Base-by-base conservation (phyloP, 2,113 vertebrate genomes). In the Leptodactylus fuscus region DNA sequence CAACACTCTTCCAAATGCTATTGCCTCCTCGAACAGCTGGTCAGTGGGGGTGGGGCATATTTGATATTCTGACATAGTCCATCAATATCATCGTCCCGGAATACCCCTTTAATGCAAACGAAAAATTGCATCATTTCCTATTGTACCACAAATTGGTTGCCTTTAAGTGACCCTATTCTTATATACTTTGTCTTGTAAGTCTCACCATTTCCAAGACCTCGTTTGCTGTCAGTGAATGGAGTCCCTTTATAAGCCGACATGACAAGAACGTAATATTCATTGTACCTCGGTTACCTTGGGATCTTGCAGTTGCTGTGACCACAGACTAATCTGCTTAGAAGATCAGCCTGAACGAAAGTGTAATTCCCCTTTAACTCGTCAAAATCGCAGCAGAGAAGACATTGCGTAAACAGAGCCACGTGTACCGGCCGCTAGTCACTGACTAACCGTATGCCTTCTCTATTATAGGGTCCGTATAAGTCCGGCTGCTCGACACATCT, bases 401-500 rank as follows among this genome's bases (percentile, higher is more conserved):
- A 1, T 29, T 29, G 60, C 60, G 36, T 36, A 36, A 69, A 69
- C 29, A 36, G 29, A 9, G 3, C 65, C 65, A 69, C 16, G 65
- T 69, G 65, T 16, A 15, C 12, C 0, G 2, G 27, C 29, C 60
- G 27, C 29, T 0, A 12, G 12, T 7, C 60, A 1, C 2, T 2
- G 24, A 3, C 0, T 20, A 5, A 5, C 1, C 2, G 1, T 32
- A 6, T 27, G 22, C 13, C 5, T 16, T 16, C 20, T n/a, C 16
- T 1, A 18, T 90, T 65, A 89, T 89, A 99, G 98, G 85, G 75
- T 97, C 78, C 95, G 98, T 15, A 88, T 99, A 88, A 99, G 97
- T 92, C 97, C 98, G 74, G 97, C 98, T 87, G 97, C 98, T 38
- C 95, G 98, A 67, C 94, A 95, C 89, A 97, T 99, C 92, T 69